phyloP scores from a whole-genome alignment of 1,140 invertebrate genomes.

The Cotesia chilonis region DNA sequence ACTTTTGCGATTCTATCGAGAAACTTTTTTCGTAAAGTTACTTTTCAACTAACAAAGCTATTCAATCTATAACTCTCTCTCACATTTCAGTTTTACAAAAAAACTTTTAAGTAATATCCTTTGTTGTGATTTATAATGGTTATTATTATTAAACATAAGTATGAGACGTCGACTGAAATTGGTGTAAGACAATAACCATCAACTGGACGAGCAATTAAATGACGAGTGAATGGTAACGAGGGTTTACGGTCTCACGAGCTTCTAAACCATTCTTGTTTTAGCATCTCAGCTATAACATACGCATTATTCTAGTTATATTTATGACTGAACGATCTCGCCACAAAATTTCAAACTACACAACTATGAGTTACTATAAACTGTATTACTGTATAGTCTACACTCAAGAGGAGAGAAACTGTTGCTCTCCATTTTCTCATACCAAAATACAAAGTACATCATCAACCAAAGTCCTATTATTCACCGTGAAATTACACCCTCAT shows the following conservation, averaged over 20 bases:
- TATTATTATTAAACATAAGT: not conserved
- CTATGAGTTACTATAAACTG: no score
- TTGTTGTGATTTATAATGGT: no score
- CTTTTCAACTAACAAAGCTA: constrained; percentile 7
- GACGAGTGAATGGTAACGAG: constrained; percentile 63
- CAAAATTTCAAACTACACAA: constrained; percentile 27
- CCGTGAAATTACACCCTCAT: constrained; percentile 6
- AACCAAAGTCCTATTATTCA: not conserved
- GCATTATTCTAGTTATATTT: constrained; percentile 32
- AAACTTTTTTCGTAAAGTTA: constrained; percentile 49
- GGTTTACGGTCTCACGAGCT: constrained; percentile 55
- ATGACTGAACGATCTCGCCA: constrained; percentile 31
- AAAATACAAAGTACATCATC: not conserved
- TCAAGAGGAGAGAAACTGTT: constrained; percentile 10
- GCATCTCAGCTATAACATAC: constrained; percentile 19
- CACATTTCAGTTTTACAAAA: not conserved
- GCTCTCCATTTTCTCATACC: not conserved
- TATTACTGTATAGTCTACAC: no score
- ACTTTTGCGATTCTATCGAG: constrained; percentile 56
- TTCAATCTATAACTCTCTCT: not conserved
- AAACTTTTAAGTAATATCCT: not conserved
- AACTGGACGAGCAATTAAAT: constrained; percentile 61
- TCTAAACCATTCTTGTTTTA: constrained; percentile 17
- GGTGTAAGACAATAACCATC: constrained; percentile 25
- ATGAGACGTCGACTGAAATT: not conserved